phyloP scores from a whole-genome alignment of 2,797 vertebrate species.

The Cheirogaleus major region DNA sequence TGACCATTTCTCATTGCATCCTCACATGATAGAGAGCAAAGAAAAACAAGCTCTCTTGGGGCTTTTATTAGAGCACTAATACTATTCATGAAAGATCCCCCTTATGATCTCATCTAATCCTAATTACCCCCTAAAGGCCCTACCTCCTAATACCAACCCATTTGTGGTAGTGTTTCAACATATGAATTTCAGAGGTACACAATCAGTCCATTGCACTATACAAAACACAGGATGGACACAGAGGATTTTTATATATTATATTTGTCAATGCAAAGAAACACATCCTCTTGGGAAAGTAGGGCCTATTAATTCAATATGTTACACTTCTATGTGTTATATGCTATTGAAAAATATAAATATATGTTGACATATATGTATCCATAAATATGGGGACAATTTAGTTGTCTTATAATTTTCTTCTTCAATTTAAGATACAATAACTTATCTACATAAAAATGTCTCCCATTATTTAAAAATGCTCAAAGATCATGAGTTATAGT shows the following conservation, averaged over 20 bases:
- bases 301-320: not conserved
- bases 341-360: not conserved
- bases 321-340: not conserved
- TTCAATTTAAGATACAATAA: not conserved
- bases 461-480: not conserved
- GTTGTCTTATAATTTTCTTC: not conserved
- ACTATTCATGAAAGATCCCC: not conserved
- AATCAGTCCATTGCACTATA: not conserved
- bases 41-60: not conserved
- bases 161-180: not conserved
- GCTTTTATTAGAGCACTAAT: not conserved
- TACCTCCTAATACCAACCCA: rapidly evolving
- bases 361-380: not conserved
- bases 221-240: not conserved
- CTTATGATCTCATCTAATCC: not conserved
- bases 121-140: not conserved
- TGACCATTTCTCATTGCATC: not conserved
- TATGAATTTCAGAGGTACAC: not conserved
- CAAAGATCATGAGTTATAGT: not conserved
- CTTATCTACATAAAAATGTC: not conserved
- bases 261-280: not conserved
- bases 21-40: not conserved
- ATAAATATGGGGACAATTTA: not conserved
- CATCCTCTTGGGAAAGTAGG: not conserved
- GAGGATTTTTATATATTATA: not conserved